Conservation (phyloP, 2,113 vertebrate species). For the Peromyscus polionotus region DNA sequence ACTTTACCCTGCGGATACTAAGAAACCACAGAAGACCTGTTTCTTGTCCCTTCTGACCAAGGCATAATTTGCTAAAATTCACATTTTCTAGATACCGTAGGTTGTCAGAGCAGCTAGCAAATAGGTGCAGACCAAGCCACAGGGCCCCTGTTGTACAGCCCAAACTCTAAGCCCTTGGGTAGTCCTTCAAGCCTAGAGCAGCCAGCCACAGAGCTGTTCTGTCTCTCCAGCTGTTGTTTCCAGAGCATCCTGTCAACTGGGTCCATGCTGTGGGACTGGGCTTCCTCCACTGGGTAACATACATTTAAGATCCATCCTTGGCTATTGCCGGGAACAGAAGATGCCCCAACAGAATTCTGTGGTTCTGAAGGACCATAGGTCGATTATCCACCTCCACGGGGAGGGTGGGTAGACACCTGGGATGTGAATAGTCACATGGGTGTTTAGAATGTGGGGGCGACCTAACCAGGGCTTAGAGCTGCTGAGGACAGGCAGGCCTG, state of each 20-base stretch:
- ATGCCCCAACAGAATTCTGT: neutral
- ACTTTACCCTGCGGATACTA: neutral
- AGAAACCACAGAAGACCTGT: neutral
- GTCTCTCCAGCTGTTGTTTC: neutral
- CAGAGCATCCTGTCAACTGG: constrained; percentile 8
- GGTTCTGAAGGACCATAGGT: neutral
- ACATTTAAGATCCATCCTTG: neutral
- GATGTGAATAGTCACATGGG: accelerated
- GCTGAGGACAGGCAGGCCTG: accelerated
- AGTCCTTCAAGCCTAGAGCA: neutral
- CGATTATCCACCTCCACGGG: neutral
- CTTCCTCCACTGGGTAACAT: neutral
- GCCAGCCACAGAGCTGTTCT: neutral
- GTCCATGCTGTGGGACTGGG: neutral
- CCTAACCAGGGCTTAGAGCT: neutral
- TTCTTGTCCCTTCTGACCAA: neutral
- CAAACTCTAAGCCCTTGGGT: neutral
- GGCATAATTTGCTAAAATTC: neutral
- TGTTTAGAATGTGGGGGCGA: neutral
- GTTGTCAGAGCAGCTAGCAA: neutral
- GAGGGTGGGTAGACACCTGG: neutral
- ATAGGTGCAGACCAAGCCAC: neutral
- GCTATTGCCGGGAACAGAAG: neutral
- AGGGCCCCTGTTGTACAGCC: neutral
- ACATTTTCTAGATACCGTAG: neutral